Evolutionary conservation across 1,140 invertebrate genomes (phyloP).

Genomic region (Drosophila tristis): DNA sequence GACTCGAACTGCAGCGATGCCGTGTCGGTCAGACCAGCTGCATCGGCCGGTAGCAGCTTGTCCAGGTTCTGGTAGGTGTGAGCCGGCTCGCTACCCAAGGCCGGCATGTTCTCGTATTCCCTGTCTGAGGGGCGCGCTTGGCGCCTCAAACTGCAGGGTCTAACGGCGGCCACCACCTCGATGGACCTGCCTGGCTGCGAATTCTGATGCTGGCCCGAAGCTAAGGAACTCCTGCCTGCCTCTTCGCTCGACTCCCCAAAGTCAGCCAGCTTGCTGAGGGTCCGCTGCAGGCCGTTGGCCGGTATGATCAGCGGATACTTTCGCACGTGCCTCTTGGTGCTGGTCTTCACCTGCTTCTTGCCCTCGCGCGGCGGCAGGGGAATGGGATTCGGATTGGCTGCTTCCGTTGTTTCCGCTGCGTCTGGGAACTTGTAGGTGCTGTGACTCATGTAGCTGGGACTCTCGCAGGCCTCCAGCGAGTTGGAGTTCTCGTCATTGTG

Average conservation of each 20-base stretch:
- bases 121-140: conserved; percentile 38
- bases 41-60: conserved; percentile 64
- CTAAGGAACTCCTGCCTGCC: neutral
- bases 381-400: conserved; percentile 87
- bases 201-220: conserved; percentile 11
- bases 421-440: conserved; percentile 73
- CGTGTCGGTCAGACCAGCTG: conserved; percentile 72
- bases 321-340: conserved; percentile 90
- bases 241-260: conserved; percentile 48
- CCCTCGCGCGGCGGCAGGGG: conserved; percentile 93
- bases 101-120: conserved; percentile 69
- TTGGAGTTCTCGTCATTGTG: conserved; percentile 61
- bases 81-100: conserved; percentile 12
- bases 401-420: conserved; percentile 2
- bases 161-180: conserved; percentile 67
- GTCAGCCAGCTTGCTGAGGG: conserved; percentile 86
- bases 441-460: conserved; percentile 80
- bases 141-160: conserved; percentile 43
- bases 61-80: conserved; percentile 81
- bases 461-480: conserved; percentile 70
- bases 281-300: conserved; percentile 86
- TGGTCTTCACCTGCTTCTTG: conserved; percentile 87
- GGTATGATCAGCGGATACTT: conserved; percentile 95
- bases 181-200: conserved; percentile 35
- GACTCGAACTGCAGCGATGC: conserved; percentile 83